Percentiles rank a stretch among this genome's conserved stretches.
These are phyloP conservation scores for Lacerta viridis DNA, from an alignment of 2,797 vertebrate genomes.

Conservation along the genomic window DNA sequence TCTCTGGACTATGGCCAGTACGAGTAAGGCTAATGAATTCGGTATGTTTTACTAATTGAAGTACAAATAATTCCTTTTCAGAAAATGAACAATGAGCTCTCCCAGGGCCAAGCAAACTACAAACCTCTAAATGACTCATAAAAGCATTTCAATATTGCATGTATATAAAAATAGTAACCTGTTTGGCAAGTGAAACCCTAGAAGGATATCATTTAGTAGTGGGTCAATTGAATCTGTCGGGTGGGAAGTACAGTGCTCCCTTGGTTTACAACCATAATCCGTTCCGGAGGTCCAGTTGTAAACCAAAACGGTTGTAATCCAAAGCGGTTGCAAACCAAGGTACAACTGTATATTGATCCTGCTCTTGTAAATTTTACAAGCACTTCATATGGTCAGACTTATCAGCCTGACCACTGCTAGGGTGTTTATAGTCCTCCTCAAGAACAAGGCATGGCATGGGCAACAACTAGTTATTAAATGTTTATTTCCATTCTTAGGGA, in stretches of 20 bases:
- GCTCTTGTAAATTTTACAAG: neutral
- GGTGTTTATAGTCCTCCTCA: neutral
- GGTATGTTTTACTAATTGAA: constrained; percentile 13
- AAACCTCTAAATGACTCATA: constrained; percentile 51
- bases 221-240: neutral
- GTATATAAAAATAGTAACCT: constrained; percentile 38
- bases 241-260: neutral
- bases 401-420: neutral
- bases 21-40: neutral
- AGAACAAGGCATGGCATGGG: neutral
- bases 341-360: neutral
- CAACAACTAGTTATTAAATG: neutral
- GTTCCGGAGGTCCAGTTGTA: too few relatives aligned
- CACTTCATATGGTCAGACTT: neutral
- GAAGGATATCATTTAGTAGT: constrained; percentile 51
- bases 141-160: constrained; percentile 43
- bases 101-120: constrained; percentile 40
- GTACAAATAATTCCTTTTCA: constrained; percentile 12
- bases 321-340: too few relatives aligned
- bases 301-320: too few relatives aligned
- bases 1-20: neutral
- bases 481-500: neutral
- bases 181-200: constrained; percentile 49
- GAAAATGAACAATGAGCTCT: constrained; percentile 36
- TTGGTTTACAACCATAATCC: too few relatives aligned